These are phyloP conservation scores for Heliocidaris tuberculata DNA, from an alignment of 35 echinoderm and acorn worm genomes.

Conservation along the genomic window DNA sequence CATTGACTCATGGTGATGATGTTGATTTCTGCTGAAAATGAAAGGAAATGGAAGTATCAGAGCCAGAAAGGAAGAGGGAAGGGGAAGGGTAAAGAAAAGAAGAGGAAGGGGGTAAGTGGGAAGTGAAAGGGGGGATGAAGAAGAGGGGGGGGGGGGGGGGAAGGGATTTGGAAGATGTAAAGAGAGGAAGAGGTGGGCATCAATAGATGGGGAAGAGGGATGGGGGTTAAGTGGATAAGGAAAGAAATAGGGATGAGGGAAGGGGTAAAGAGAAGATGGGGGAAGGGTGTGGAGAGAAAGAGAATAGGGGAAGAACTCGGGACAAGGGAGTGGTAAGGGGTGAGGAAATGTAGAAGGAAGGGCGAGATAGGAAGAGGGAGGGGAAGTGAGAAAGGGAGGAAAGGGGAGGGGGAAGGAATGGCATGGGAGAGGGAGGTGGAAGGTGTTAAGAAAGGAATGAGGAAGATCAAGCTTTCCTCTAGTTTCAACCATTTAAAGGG, in stretches of 20 bases:
- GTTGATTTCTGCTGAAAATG: background rate
- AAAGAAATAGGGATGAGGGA: background rate
- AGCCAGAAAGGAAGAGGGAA: background rate
- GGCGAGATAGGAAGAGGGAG: background rate
- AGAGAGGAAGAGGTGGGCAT: background rate
- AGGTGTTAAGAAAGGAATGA: background rate
- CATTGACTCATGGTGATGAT: background rate
- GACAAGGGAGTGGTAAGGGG: background rate
- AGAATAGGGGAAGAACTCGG: no score
- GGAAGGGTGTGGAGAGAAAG: no score
- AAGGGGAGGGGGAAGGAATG: background rate
- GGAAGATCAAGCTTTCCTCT: no score
- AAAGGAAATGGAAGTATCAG: background rate
- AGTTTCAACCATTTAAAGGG: no score
- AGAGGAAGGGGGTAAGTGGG: no score
- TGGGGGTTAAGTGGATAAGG: no score
- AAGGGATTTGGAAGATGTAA: background rate
- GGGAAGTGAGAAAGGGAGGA: background rate
- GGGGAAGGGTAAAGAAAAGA: background rate
- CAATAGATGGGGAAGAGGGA: no score
- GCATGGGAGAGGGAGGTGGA: no score
- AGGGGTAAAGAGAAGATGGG: no score
- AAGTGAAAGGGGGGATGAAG: background rate
- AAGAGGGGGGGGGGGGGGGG: background rate
- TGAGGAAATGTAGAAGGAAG: background rate